These are phyloP conservation scores for Stigmatopora nigra DNA, from an alignment of 2,113 vertebrate species.

Conservation along the genomic window DNA sequence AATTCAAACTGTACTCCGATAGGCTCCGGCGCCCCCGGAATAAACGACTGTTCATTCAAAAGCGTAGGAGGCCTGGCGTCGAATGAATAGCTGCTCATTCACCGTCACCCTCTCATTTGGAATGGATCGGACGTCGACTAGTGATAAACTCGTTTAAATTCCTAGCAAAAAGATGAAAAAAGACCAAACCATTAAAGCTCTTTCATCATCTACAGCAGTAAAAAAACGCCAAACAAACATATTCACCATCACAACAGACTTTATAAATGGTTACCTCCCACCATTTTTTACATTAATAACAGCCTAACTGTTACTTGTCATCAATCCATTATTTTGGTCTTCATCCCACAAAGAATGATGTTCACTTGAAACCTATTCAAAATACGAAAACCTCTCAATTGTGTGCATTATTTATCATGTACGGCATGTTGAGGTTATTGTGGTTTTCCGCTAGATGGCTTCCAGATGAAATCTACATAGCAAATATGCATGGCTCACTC, in stretches of 20 bases:
- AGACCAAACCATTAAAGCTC: too few species aligned
- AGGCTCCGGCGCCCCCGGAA: too few species aligned
- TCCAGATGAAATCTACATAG: slow-evolving; percentile 42
- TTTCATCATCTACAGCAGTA: too few species aligned
- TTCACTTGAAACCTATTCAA: slow-evolving; percentile 2
- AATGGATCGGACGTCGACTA: too few species aligned
- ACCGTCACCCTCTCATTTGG: too few species aligned
- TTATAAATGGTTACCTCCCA: background rate
- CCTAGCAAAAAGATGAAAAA: too few species aligned
- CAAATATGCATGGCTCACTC: slow-evolving; percentile 11
- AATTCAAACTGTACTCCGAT: too few species aligned
- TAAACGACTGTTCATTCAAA: too few species aligned
- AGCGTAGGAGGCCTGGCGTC: too few species aligned
- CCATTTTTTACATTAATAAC: background rate
- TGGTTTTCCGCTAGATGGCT: slow-evolving; percentile 16
- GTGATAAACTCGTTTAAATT: too few species aligned
- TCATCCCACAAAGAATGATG: slow-evolving; percentile 8
- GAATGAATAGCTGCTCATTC: too few species aligned
- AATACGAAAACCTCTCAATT: slow-evolving; percentile 5
- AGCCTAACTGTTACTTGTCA: background rate
- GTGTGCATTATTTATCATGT: slow-evolving; percentile 41
- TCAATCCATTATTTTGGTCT: background rate
- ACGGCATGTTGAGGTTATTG: slow-evolving; percentile 27
- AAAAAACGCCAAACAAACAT: too few species aligned
- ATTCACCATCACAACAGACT: background rate